Base-by-base conservation (phyloP, 2,113 vertebrate species). In the Penelope pileata region DNA sequence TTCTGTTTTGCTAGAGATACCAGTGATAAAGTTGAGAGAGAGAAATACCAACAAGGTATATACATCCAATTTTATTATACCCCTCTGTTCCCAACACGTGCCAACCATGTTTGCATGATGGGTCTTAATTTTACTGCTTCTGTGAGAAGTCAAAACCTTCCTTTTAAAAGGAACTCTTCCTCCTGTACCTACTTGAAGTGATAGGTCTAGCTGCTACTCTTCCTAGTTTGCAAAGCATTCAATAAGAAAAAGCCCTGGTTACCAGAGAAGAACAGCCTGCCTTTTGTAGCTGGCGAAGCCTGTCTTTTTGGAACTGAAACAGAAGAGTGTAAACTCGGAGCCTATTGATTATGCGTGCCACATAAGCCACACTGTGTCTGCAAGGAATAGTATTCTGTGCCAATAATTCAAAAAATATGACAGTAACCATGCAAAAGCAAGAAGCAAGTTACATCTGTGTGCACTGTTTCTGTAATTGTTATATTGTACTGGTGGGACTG, bases 301-400 rank as follows among this genome's bases (percentile, higher is more conserved):
- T 67, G 15, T 29, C 10, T 12, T 45, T 42, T 68, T 70, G 53
- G 58, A 64, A 88, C 47, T 24, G 3, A 27, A 80, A 32, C 15
- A 16, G 36, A 40, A 3, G 5, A 90, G 23, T 0, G 0, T 63
- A 42, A 51, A 54, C 36, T 58, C 1, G 0, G 42, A 76, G 51
- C 29, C 16, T 72, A 19, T 53, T 86, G 27, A 56, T 77, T 42
- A 24, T 32, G 4, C 26, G 18, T 22, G 45, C 38, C 4, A 0
- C 1, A 0, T 56, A 63, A 91, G 22, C 34, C 63, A 74, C 88
- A 84, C 6, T 53, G 9, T 59, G 58, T 74, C 84, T 69, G n/a
- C 27, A 53, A 19, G 29, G 30, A 50, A 69, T 48, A 36, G 59
- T 63, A 21, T 59, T 86, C 60, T 56, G 34, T 10, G 22, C 7